phyloP scores from a whole-genome alignment of 1,140 invertebrate genomes.

The Trichonephila clavipes region DNA sequence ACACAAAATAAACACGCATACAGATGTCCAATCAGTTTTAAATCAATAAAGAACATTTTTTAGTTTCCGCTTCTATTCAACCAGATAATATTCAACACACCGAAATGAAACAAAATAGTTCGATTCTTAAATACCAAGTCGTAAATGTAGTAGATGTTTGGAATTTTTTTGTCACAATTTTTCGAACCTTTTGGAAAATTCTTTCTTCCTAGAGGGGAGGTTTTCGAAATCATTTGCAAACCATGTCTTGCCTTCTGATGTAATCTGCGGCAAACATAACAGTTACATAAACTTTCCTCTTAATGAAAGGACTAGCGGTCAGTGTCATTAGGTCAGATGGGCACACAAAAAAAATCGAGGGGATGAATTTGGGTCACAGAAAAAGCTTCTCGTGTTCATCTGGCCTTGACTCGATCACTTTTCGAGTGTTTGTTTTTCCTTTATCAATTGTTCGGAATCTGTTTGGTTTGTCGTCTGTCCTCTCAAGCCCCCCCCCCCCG shows the following conservation, averaged over 20 bases:
- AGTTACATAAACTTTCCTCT: constrained; percentile 17
- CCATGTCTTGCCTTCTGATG: background rate
- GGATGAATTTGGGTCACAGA: constrained; percentile 1
- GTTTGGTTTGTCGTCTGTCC: background rate
- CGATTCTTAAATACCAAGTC: too few relatives aligned
- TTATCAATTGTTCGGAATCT: constrained; percentile 20
- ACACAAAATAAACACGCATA: too few relatives aligned
- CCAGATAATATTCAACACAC: too few relatives aligned
- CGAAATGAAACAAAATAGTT: too few relatives aligned
- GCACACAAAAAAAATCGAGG: background rate
- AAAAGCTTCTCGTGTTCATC: background rate
- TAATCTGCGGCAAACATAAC: constrained; percentile 26
- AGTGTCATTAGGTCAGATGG: constrained; percentile 64
- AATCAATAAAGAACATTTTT: too few relatives aligned
- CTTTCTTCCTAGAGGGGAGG: background rate
- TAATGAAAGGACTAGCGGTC: constrained; percentile 33
- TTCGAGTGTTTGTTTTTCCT: background rate
- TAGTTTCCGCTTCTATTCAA: too few relatives aligned
- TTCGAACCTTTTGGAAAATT: background rate
- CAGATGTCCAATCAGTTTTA: too few relatives aligned
- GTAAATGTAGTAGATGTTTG: too few relatives aligned
- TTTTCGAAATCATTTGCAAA: background rate
- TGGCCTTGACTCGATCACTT: constrained; percentile 12
- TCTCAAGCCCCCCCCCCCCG: background rate
- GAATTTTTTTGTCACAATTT: background rate